Percentiles rank a stretch among this genome's conserved stretches.
These are phyloP conservation scores for Coracias cyanogaster DNA, from an alignment of 2,797 vertebrate species.

Conservation along the genomic window DNA sequence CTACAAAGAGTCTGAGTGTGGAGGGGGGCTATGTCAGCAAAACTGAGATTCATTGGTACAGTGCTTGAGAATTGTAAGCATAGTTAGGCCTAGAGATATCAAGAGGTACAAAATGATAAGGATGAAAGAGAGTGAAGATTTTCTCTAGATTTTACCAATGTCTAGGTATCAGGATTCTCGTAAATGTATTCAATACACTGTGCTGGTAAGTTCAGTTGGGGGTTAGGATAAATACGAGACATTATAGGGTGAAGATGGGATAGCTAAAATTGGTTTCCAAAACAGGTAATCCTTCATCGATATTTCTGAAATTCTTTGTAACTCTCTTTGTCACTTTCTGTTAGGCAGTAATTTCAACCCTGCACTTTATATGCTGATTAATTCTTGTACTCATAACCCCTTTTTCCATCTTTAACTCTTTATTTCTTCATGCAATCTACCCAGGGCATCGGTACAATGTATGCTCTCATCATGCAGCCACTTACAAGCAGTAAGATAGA, in stretches of 20 bases:
- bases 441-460: neutral
- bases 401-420: neutral
- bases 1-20: neutral
- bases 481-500: neutral
- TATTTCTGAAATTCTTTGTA: constrained; percentile 2
- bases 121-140: neutral
- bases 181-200: neutral
- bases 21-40: neutral
- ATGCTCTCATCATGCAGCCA: neutral
- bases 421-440: neutral
- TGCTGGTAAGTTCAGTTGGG: neutral
- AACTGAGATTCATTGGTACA: neutral
- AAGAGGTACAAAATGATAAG: neutral
- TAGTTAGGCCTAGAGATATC: neutral
- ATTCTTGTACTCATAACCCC: neutral
- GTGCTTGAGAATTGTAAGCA: neutral
- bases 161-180: neutral
- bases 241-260: neutral
- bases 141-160: neutral
- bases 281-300: neutral
- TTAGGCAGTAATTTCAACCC: neutral
- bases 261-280: neutral
- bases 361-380: neutral
- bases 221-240: neutral
- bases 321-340: neutral